A percentile compares a stretch with the other conserved stretches of the same genome.
These are phyloP conservation scores for Trachelus troglodyta DNA, from an alignment of 2,888 invertebrate genomes.

Conservation along the genomic window DNA sequence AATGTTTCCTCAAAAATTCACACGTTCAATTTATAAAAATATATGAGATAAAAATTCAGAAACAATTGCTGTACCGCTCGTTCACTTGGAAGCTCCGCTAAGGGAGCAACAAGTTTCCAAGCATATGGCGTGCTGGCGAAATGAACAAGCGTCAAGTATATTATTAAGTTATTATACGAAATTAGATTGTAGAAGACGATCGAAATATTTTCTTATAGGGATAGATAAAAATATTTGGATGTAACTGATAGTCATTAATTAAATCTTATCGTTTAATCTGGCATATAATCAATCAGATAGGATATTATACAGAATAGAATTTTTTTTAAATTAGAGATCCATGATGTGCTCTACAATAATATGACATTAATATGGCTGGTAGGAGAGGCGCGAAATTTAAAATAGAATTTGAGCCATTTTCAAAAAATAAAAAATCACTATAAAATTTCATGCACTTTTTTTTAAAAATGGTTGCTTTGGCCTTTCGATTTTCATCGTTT, in stretches of 20 bases:
- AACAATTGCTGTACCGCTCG: neutral
- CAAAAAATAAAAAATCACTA: neutral
- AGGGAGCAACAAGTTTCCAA: conserved; percentile 1
- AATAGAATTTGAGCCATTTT: neutral
- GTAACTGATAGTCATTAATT: neutral
- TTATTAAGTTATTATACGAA: neutral
- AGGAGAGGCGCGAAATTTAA: neutral
- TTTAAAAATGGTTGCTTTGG: neutral
- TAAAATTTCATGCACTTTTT: neutral
- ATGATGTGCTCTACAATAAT: no score
- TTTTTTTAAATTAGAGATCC: neutral
- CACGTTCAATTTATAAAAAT: neutral
- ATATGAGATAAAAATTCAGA: neutral
- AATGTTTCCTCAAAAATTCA: neutral
- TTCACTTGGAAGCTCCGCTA: neutral
- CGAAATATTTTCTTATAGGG: neutral
- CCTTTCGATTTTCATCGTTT: neutral
- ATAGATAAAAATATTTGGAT: neutral
- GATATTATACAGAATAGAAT: neutral
- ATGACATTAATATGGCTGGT: no score
- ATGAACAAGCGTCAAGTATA: neutral
- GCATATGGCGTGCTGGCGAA: neutral
- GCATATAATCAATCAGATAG: neutral
- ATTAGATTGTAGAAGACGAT: neutral
- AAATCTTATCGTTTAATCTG: neutral